Conservation (phyloP, 1,140 invertebrate species). For the Uloborus diversus region DNA sequence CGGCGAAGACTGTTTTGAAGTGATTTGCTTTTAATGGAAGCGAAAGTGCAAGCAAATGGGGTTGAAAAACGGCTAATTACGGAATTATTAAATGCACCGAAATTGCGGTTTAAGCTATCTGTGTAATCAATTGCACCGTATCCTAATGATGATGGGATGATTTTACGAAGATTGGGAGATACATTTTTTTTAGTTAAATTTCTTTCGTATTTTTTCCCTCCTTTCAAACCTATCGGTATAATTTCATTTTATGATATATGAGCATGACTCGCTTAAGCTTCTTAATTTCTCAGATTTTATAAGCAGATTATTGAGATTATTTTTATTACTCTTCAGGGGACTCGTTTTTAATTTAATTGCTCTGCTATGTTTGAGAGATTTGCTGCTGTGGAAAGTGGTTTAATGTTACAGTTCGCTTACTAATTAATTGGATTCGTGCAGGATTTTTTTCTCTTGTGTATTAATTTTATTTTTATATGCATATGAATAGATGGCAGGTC, state of each 20-base stretch:
- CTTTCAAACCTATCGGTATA: constrained; percentile 4
- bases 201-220: background rate
- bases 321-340: background rate
- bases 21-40: constrained; percentile 53
- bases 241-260: constrained; percentile 47
- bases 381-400: too few species aligned
- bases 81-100: constrained; percentile 53
- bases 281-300: constrained; percentile 56
- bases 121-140: constrained; percentile 47
- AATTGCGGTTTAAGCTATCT: constrained; percentile 56
- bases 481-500: too few species aligned
- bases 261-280: constrained; percentile 14
- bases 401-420: too few species aligned
- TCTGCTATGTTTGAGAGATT: too few species aligned
- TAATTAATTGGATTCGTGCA: too few species aligned
- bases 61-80: constrained; percentile 54
- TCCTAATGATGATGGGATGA: constrained; percentile 50
- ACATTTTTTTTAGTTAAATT: constrained; percentile 10
- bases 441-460: too few species aligned
- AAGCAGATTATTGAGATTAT: constrained; percentile 39
- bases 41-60: constrained; percentile 44
- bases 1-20: constrained; percentile 54
- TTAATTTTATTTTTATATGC: too few species aligned
- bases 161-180: background rate
- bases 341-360: constrained; percentile 41